Conservation (phyloP, 1,140 invertebrate genomes). For the Brevipalpus yothersi region DNA sequence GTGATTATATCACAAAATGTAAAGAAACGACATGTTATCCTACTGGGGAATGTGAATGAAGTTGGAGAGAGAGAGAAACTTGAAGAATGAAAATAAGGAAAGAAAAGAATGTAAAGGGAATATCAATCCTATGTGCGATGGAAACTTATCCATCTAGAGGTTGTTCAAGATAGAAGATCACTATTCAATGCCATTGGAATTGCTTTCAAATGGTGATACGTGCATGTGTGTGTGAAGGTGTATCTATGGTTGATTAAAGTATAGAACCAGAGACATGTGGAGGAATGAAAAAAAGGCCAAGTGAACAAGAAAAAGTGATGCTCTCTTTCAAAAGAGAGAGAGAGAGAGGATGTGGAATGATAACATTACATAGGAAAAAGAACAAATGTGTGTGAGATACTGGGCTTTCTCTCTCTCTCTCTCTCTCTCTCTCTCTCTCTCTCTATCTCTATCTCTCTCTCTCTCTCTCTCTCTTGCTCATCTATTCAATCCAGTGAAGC, state of each 20-base stretch:
- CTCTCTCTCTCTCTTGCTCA: no score
- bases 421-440: no score
- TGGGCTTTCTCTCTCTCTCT: no score
- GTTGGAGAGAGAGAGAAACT: not conserved
- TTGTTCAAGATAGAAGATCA: not conserved
- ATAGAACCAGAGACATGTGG: not conserved
- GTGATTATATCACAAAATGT: not conserved
- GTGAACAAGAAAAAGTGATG: not conserved
- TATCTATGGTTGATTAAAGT: not conserved
- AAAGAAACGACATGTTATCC: not conserved
- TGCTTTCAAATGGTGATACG: not conserved
- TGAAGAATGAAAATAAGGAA: not conserved
- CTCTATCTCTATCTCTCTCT: no score
- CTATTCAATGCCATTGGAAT: not conserved
- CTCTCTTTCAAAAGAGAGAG: not conserved
- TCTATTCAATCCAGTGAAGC: no score
- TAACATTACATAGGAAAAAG: not conserved
- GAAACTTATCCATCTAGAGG: not conserved
- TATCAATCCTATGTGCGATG: not conserved
- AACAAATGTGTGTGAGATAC: no score
- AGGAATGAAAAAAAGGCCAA: not conserved
- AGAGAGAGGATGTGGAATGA: not conserved
- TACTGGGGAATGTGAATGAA: not conserved
- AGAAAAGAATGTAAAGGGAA: not conserved
- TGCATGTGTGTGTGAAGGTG: not conserved